Conservation (phyloP, 1,140 invertebrate species). For the Bombus pascuorum region DNA sequence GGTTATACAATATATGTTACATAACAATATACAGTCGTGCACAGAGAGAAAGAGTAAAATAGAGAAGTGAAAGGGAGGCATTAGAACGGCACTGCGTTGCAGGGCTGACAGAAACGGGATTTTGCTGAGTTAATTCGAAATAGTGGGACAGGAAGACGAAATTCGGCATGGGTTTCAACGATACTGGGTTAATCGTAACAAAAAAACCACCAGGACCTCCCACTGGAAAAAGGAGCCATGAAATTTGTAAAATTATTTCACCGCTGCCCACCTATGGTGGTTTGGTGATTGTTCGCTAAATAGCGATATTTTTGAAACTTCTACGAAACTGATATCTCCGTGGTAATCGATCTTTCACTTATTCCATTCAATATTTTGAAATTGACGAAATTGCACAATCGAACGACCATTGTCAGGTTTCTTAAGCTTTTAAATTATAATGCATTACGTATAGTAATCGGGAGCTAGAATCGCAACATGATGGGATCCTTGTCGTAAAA, state of each 20-base stretch:
- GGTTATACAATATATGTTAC: constrained; percentile 44
- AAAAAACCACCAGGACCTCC: background rate
- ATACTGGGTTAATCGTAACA: constrained; percentile 37
- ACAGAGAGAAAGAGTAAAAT: constrained; percentile 10
- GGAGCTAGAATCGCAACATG: too few relatives aligned
- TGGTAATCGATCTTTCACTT: background rate
- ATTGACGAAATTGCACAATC: background rate
- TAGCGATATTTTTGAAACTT: background rate
- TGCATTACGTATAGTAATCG: background rate
- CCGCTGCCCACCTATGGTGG: constrained; percentile 1
- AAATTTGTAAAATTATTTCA: constrained; percentile 37
- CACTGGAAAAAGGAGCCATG: background rate
- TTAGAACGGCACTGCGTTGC: constrained; percentile 21
- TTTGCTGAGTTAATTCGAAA: constrained; percentile 34
- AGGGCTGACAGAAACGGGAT: constrained; percentile 33
- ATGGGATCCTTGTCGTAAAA: too few relatives aligned
- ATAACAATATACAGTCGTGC: constrained; percentile 29
- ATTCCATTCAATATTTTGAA: background rate
- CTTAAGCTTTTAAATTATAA: background rate
- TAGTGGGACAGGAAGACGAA: constrained; percentile 48
- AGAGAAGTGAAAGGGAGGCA: constrained; percentile 39
- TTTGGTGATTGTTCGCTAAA: background rate
- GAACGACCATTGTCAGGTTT: background rate
- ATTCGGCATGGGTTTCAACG: constrained; percentile 53
- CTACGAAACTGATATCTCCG: background rate